A percentile compares a stretch with the other conserved stretches of the same genome.
Evolutionary conservation across 1,140 invertebrate genomes (phyloP).

Genomic region (Musca domestica): DNA sequence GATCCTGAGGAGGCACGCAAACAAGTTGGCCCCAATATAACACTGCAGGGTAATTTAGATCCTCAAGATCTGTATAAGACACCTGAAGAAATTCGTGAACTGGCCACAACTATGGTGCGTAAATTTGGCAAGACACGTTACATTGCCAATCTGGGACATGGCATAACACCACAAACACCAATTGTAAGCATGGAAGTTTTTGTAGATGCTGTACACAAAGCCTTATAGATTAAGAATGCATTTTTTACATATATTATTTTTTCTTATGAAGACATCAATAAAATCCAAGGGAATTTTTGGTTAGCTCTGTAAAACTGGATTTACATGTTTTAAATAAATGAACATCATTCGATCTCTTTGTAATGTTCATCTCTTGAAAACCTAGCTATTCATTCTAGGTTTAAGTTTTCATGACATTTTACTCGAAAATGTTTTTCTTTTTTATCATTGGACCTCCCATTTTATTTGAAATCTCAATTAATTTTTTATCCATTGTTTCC

Average conservation of each 20-base stretch:
- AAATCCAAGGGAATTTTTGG: neutral
- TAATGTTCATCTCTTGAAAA: too few species aligned
- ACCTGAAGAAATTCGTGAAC: slow-evolving; percentile 62
- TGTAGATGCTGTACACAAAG: slow-evolving; percentile 82
- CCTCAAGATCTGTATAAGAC: slow-evolving; percentile 88
- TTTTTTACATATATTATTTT: neutral
- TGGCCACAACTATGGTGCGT: slow-evolving; percentile 76
- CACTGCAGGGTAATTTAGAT: slow-evolving; percentile 94
- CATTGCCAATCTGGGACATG: slow-evolving; percentile 97
- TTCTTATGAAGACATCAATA: neutral
- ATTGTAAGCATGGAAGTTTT: slow-evolving; percentile 80
- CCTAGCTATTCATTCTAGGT: too few species aligned
- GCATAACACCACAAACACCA: slow-evolving; percentile 91
- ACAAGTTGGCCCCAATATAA: slow-evolving; percentile 71
- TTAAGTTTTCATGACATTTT: too few species aligned
- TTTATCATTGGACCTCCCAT: too few species aligned
- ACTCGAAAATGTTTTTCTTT: too few species aligned
- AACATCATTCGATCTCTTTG: too few species aligned
- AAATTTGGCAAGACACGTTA: slow-evolving; percentile 86
- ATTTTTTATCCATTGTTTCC: too few species aligned
- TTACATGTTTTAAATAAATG: too few species aligned
- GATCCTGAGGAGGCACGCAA: slow-evolving; percentile 75
- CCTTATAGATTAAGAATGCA: slow-evolving; percentile 40
- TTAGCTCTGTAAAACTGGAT: neutral
- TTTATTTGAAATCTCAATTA: too few species aligned